phyloP scores from a whole-genome alignment of 2,797 vertebrate species.

The Gymnodraco acuticeps region DNA sequence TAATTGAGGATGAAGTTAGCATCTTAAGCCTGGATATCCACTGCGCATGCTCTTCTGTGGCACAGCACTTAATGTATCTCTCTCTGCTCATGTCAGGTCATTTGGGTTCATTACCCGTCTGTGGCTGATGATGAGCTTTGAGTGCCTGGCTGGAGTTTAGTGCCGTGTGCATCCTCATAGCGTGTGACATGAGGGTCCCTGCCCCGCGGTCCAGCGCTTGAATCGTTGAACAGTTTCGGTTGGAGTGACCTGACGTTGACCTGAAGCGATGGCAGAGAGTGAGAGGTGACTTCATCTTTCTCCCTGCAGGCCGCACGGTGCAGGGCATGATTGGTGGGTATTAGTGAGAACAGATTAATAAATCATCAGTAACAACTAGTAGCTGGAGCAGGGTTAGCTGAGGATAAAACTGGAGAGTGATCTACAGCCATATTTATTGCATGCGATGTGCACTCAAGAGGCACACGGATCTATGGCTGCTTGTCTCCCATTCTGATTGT shows the following conservation, averaged over 20 bases:
- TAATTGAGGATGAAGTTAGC: constrained; percentile 5
- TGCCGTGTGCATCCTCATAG: constrained; percentile 49
- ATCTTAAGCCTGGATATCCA: constrained; percentile 22
- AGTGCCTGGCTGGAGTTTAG: constrained; percentile 57
- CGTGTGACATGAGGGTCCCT: constrained; percentile 57
- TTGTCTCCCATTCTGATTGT: constrained; percentile 41
- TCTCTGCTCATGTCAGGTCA: constrained; percentile 67
- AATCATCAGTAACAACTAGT: constrained; percentile 55
- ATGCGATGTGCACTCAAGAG: constrained; percentile 14
- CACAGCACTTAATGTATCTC: constrained; percentile 50
- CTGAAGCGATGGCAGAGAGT: constrained; percentile 27
- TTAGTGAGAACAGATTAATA: constrained; percentile 57
- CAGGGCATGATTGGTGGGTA: constrained; percentile 40
- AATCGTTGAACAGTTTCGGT: constrained; percentile 72
- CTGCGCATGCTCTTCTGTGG: constrained; percentile 18
- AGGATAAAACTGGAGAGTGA: constrained; percentile 43
- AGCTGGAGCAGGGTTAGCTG: constrained; percentile 28
- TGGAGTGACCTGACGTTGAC: constrained; percentile 64
- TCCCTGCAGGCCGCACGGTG: constrained; percentile 26
- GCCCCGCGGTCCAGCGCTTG: constrained; percentile 48
- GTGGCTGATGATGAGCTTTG: constrained; percentile 60
- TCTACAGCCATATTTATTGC: constrained; percentile 36
- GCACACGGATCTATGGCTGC: constrained; percentile 30
- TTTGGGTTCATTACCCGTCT: constrained; percentile 60
- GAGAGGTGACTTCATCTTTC: constrained; percentile 40